Evolutionary conservation across 2,113 vertebrate genomes (phyloP), one percentile per base, ranked within the genome.

Genomic region (Chascanopsetta lugubris): DNA sequence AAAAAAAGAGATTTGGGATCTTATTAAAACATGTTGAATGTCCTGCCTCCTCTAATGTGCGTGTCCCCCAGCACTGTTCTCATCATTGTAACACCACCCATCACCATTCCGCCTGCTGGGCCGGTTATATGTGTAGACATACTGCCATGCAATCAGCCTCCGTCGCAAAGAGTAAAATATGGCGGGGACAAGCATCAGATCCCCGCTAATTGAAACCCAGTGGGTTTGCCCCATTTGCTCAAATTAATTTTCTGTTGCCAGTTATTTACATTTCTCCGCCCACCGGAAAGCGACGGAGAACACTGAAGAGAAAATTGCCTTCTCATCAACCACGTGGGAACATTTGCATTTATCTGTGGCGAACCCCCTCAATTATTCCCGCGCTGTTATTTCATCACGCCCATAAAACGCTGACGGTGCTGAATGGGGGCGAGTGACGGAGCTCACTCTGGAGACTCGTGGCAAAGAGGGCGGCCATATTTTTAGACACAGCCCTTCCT

Each of bases 401-500:
- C 17, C 17, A 11, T n/a, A 24, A 8, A 55, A 55, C n/a, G 42
- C 38, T 36, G 32, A 54, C 38, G 34, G 8, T 45, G 7, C 24
- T 8, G 24, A 7, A 12, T 22, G 5, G 38, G 36, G n/a, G 22
- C 45, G 24, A 47, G 25, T 55, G 38, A 34, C 10, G 46, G 42
- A 73, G 46, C 20, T 20, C 30, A 49, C 20, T 20, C 30, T 12
- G 2, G 20, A 17, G 13, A 68, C n/a, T 58, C 21, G n/a, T 17
- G 29, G 55, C 43, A 25, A 57, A 46, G 57, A 50, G 27, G 25
- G 9, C n/a, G 42, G 50, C 11, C 25, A 64, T 83, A 77, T 83
- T 79, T 82, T 80, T 77, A 85, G 80, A 75, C 66, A 21, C 24
- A 29, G 61, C 77, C 53, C 67, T 53, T 18, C 76, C 66, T 61